A percentile compares a stretch with the other conserved stretches of the same genome.
Conservation (phyloP, 1,140 invertebrate genomes). For the Anastatus disparis region DNA sequence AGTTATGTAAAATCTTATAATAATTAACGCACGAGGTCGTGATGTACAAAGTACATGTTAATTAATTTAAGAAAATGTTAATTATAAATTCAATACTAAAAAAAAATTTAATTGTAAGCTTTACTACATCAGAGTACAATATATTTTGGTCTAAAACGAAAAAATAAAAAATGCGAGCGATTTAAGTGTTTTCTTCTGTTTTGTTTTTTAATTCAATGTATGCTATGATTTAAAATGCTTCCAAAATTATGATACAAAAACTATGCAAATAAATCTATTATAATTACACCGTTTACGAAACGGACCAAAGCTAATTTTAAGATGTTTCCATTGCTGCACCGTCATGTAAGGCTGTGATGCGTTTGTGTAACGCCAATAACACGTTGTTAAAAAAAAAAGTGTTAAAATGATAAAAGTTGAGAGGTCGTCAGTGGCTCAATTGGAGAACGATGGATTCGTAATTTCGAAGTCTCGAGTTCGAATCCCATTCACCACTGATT, state of each 20-base stretch:
- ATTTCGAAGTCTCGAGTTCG: no score
- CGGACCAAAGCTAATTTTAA: background rate
- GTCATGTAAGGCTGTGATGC: constrained; percentile 32
- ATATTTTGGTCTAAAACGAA: background rate
- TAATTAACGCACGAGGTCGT: background rate
- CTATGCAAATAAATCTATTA: background rate
- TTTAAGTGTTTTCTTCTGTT: background rate
- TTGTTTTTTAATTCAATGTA: background rate
- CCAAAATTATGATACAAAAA: background rate
- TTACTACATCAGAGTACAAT: background rate
- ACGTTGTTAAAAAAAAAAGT: constrained; percentile 12
- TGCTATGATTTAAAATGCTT: background rate
- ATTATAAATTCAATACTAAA: background rate
- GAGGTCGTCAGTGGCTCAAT: no score
- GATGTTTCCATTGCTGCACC: background rate
- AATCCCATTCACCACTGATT: no score
- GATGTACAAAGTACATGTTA: constrained; percentile 7
- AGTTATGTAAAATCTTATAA: no score
- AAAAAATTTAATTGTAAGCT: background rate
- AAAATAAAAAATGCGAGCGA: background rate
- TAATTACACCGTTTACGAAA: background rate
- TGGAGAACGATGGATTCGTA: no score
- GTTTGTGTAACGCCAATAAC: constrained; percentile 9
- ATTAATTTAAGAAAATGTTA: background rate
- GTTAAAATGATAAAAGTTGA: no score